A percentile compares a stretch with the other conserved stretches of the same genome.
Conservation (phyloP, 2,113 vertebrate species). For the Halcyon malimbica region DNA sequence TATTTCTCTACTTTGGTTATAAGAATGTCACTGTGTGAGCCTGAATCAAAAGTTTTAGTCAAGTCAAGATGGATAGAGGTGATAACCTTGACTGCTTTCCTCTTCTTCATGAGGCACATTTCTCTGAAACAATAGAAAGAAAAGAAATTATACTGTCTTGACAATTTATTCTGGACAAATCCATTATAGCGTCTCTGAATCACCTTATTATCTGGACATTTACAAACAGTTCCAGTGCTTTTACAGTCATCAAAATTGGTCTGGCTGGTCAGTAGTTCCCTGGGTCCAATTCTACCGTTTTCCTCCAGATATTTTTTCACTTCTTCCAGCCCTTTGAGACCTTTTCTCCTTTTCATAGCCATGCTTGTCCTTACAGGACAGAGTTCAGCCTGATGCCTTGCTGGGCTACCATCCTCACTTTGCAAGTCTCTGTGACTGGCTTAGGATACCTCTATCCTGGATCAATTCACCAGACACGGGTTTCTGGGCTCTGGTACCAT, state of each 20-base stretch:
- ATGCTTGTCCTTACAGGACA: neutral
- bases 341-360: neutral
- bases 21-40: neutral
- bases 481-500: neutral
- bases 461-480: neutral
- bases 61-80: conserved; percentile 18
- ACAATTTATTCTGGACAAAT: conserved; percentile 33
- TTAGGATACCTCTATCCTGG: neutral
- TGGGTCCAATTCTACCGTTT: neutral
- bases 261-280: neutral
- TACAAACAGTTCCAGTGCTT: neutral
- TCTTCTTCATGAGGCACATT: neutral
- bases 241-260: neutral
- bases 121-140: neutral
- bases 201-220: neutral
- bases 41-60: conserved; percentile 5
- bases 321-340: neutral
- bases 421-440: accelerated
- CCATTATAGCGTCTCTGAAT: neutral
- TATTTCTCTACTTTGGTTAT: no score
- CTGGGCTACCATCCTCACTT: neutral
- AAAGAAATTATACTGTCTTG: neutral
- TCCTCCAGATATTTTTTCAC: neutral
- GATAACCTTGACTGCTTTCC: neutral
- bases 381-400: neutral